phyloP scores from a whole-genome alignment of 1,140 invertebrate species.

The Heliconius nattereri region DNA sequence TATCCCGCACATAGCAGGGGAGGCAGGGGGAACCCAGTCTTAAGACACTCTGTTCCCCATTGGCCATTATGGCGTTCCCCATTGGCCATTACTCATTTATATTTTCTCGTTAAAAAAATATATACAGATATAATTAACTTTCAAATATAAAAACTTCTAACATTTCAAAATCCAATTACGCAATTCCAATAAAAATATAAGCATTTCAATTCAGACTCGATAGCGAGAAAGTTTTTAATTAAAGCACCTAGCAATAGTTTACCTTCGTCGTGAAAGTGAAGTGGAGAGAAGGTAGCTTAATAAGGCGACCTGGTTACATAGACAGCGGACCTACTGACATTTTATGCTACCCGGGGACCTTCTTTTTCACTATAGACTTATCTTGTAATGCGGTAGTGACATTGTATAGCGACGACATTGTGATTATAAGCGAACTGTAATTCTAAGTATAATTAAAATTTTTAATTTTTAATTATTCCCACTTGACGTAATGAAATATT shows the following conservation, averaged over 20 bases:
- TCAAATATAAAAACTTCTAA: background rate
- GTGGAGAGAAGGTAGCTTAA: slow-evolving; percentile 23
- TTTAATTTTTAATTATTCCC: background rate
- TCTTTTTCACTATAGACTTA: background rate
- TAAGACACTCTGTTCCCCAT: no score
- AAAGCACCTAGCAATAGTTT: slow-evolving; percentile 1
- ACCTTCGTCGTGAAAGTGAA: slow-evolving; percentile 10
- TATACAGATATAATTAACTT: background rate
- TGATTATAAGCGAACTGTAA: background rate
- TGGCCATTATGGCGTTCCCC: no score
- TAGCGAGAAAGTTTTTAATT: slow-evolving; percentile 24
- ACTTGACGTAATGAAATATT: no score
- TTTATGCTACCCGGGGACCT: slow-evolving; percentile 15
- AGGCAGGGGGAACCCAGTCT: no score
- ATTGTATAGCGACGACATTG: background rate
- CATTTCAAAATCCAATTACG: background rate
- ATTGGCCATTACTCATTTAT: no score
- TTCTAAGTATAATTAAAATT: background rate
- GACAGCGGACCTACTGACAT: slow-evolving; percentile 17
- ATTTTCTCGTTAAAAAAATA: background rate
- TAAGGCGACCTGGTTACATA: slow-evolving; percentile 36
- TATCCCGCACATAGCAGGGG: no score
- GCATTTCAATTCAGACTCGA: slow-evolving; percentile 7
- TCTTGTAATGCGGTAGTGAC: background rate
- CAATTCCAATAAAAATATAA: slow-evolving; percentile 6